These are phyloP conservation scores for Danio kyathit DNA, from an alignment of 2,797 vertebrate genomes.

Conservation along the genomic window DNA sequence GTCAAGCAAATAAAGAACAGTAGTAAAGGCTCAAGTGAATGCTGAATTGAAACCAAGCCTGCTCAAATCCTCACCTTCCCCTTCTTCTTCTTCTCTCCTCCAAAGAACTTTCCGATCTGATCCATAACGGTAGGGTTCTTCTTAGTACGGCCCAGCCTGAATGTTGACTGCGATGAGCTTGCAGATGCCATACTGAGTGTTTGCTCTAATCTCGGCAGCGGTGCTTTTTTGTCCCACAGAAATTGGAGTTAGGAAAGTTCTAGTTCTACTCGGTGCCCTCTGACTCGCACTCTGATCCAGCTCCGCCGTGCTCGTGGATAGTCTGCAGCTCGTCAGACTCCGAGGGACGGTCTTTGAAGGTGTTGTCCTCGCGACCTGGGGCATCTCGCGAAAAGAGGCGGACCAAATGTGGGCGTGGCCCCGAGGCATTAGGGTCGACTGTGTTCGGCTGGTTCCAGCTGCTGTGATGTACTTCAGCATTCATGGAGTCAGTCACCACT, in stretches of 20 bases:
- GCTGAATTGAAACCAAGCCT: conserved; percentile 22
- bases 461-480: conserved; percentile 83
- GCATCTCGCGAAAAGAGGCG: conserved; percentile 99
- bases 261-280: conserved; percentile 90
- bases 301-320: conserved; percentile 93
- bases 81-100: conserved; percentile 95
- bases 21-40: conserved; percentile 19
- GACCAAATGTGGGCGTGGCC: conserved; percentile 95
- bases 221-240: conserved; percentile 66
- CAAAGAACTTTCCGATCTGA: conserved; percentile 97
- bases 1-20: neutral
- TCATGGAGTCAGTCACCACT: conserved; percentile 94
- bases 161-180: conserved; percentile 87
- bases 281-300: conserved; percentile 85
- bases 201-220: conserved; percentile 23
- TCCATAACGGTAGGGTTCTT: conserved; percentile 93
- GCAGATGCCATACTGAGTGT: conserved; percentile 88
- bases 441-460: conserved; percentile 86
- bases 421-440: conserved; percentile 85
- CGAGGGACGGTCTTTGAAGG: conserved; percentile 99
- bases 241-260: conserved; percentile 65
- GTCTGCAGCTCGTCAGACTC: conserved; percentile 99
- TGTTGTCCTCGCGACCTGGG: conserved; percentile 98
- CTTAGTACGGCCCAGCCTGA: conserved; percentile 84
- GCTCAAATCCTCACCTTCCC: conserved; percentile 93